Evolutionary conservation across 2,888 invertebrate species (phyloP), one percentile per base, ranked within the genome.

Genomic region (Erynnis tages): DNA sequence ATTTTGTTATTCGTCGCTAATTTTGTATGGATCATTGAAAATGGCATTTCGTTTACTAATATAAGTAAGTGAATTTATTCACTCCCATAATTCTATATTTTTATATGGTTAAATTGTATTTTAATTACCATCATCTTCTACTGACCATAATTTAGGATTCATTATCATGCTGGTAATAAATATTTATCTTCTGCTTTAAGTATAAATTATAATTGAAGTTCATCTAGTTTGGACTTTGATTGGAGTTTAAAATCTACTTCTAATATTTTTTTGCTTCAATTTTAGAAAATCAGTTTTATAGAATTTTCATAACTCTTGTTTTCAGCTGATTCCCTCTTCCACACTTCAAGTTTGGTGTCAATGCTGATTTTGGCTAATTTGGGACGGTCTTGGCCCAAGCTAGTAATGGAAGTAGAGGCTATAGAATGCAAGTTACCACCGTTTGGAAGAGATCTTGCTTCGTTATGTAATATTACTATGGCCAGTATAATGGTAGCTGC

Each of bases 41-140:
- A 62, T 27, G 71, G 67, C 3, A 55, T 73, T 0, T 66, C 73
- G 2, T 53, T 77, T 16, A 52, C 62, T 3, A 73, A 70, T 27
- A 48, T 76, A 29, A 66, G 79, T 80, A 61, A 76, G 74, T 76
- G 57, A n/a, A n/a, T n/a, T n/a, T n/a, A n/a, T n/a, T n/a, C n/a
- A n/a, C n/a, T n/a, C n/a, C n/a, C n/a, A n/a, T n/a, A n/a, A n/a
- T n/a, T n/a, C n/a, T n/a, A n/a, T n/a, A n/a, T n/a, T n/a, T n/a
- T n/a, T n/a, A n/a, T n/a, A n/a, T n/a, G n/a, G n/a, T n/a, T n/a
- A n/a, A n/a, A n/a, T n/a, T n/a, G n/a, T n/a, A n/a, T n/a, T n/a
- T n/a, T n/a, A n/a, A n/a, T n/a, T n/a, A n/a, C n/a, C n/a, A n/a
- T n/a, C n/a, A n/a, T n/a, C n/a, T n/a, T n/a, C n/a, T n/a, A n/a